phyloP scores from a whole-genome alignment of 1,140 invertebrate genomes.

The Helicoverpa armigera region DNA sequence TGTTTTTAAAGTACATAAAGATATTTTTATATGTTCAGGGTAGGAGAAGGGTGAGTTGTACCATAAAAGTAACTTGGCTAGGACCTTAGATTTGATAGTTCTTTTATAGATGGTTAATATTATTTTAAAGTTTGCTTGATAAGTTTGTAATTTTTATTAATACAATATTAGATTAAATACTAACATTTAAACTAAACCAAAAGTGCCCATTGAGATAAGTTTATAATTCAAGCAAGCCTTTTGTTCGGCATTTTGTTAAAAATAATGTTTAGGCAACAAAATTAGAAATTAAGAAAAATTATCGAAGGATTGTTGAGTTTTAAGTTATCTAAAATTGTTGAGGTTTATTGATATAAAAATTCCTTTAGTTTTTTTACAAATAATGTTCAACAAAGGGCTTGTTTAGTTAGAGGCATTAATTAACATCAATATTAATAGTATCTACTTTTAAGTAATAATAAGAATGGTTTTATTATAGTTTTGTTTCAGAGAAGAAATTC shows the following conservation, averaged over 20 bases:
- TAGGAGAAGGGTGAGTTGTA: constrained; percentile 78
- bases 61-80: constrained; percentile 82
- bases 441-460: constrained; percentile 84
- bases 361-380: constrained; percentile 79
- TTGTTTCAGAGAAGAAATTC: constrained; percentile 86
- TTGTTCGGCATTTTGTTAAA: constrained; percentile 83
- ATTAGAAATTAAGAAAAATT: constrained; percentile 84
- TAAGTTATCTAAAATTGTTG: constrained; percentile 85
- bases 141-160: constrained; percentile 86
- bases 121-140: constrained; percentile 84
- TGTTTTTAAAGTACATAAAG: constrained; percentile 83
- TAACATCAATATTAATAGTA: constrained; percentile 85
- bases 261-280: constrained; percentile 85
- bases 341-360: constrained; percentile 83
- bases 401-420: constrained; percentile 84
- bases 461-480: constrained; percentile 86
- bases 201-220: constrained; percentile 87
- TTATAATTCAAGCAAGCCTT: constrained; percentile 83
- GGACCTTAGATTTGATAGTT: constrained; percentile 85
- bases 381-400: constrained; percentile 81
- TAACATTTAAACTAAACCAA: constrained; percentile 87
- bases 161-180: constrained; percentile 85
- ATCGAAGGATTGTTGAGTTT: constrained; percentile 84
- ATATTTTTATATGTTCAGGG: constrained; percentile 86
- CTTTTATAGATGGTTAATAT: constrained; percentile 85